Percentiles rank a stretch among this genome's conserved stretches.
These are phyloP conservation scores for Chrysocyon brachyurus DNA, from an alignment of 2,797 vertebrate genomes.

Conservation along the genomic window DNA sequence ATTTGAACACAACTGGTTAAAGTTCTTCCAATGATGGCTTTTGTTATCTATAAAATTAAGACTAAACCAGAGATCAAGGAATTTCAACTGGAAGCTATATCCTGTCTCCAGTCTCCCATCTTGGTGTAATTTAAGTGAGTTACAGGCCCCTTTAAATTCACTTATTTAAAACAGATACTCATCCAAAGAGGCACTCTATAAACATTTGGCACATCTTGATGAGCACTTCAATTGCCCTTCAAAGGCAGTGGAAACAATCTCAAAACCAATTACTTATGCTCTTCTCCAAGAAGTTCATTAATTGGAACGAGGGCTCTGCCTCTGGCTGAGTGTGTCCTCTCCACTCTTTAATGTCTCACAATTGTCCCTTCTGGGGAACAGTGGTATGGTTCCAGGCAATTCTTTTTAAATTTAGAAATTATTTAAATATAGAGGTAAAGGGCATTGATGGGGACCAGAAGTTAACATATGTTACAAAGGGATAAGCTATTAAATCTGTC, in stretches of 20 bases:
- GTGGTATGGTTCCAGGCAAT: slow-evolving; percentile 27
- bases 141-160: slow-evolving; percentile 83
- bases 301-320: slow-evolving; percentile 66
- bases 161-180: slow-evolving; percentile 85
- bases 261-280: slow-evolving; percentile 76
- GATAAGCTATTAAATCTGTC: background rate
- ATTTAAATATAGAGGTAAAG: slow-evolving; percentile 63
- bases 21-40: slow-evolving; percentile 81
- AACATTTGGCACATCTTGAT: slow-evolving; percentile 82
- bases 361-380: slow-evolving; percentile 64
- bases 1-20: slow-evolving; percentile 81
- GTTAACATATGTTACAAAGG: background rate
- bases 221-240: slow-evolving; percentile 80
- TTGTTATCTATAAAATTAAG: slow-evolving; percentile 86
- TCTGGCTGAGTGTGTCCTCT: slow-evolving; percentile 63
- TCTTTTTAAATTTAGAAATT: slow-evolving; percentile 62
- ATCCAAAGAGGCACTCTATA: slow-evolving; percentile 78
- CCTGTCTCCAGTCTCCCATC: slow-evolving; percentile 85
- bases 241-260: slow-evolving; percentile 79
- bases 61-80: slow-evolving; percentile 85
- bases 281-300: slow-evolving; percentile 66
- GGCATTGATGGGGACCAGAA: background rate
- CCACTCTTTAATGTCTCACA: slow-evolving; percentile 64
- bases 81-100: slow-evolving; percentile 86
- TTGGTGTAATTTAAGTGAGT: slow-evolving; percentile 85